Evolutionary conservation across 2,888 invertebrate species (phyloP), one percentile per base, ranked within the genome.

Genomic region (Polymixis lichenea): DNA sequence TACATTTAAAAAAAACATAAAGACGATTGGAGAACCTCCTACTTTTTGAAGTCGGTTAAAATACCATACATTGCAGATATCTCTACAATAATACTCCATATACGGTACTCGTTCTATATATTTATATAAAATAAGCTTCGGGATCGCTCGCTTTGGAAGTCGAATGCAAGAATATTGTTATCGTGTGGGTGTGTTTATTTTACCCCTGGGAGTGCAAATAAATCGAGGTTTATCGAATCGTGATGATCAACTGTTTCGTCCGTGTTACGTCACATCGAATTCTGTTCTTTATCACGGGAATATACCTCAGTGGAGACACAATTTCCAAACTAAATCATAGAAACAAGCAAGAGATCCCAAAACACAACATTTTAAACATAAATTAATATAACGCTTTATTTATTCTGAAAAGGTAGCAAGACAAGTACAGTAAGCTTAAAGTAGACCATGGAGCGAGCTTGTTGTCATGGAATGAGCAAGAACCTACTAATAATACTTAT

Each of bases 161-260:
- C 25, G 49, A 77, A 66, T 77, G 43, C 51, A 82, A 70, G 69
- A 83, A 83, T 70, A 77, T 61, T 78, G 38, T 78, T 56, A 64
- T 60, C 25, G 56, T 56, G 69, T 55, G 67, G 38, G 58, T 32
- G 68, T 70, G 43, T 75, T 68, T 72, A 81, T 79, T 72, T 73
- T 69, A 56, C 84, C 55, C 79, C 7, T 64, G 79, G 78, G 73
- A 73, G 22, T 58, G 55, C 15, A 79, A 83, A 83, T 83, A 83
- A 79, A 83, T 83, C 51, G 84, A 73, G 64, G 68, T 73, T 83
- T 83, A 83, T 78, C 68, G 84, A 65, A 64, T 83, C 79, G 80
- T 78, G 84, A 83, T 72, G 72, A 72, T 83, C 79, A 72, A 80
- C 43, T 68, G 79, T 78, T 72, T 51, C n/a, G 32, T 43, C 25